Conservation (phyloP, 2,888 invertebrate species). For the Erebia ligea region DNA sequence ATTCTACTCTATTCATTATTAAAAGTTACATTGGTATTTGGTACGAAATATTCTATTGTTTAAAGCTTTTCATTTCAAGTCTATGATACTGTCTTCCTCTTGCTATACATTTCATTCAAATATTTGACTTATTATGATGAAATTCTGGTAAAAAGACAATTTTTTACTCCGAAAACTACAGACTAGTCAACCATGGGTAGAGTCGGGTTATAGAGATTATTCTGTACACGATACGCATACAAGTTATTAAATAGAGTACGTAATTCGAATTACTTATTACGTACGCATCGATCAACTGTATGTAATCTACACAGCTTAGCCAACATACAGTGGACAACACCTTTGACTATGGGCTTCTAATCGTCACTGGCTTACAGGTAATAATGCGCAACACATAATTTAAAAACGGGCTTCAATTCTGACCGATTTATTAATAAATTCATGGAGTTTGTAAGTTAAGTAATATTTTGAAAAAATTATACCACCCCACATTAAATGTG, state of each 20-base stretch:
- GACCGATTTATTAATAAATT: no score
- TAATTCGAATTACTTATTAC: background rate
- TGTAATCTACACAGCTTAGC: background rate
- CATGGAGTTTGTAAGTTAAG: no score
- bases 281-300: slow-evolving; percentile 7
- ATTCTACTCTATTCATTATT: background rate
- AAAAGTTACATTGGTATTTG: background rate
- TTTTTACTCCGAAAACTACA: background rate
- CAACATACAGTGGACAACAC: slow-evolving; percentile 3
- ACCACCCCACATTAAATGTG: no score
- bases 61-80: background rate
- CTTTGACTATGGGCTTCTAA: background rate
- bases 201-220: slow-evolving; percentile 18
- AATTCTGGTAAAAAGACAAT: background rate
- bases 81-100: background rate
- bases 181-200: slow-evolving; percentile 4
- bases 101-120: background rate
- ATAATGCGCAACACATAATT: no score
- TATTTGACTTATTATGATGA: background rate
- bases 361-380: no score
- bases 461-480: no score
- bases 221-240: slow-evolving; percentile 10
- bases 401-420: no score
- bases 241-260: background rate
- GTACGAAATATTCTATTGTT: background rate